Conservation (phyloP, 2,113 vertebrate genomes). For the Cavia aperea region DNA sequence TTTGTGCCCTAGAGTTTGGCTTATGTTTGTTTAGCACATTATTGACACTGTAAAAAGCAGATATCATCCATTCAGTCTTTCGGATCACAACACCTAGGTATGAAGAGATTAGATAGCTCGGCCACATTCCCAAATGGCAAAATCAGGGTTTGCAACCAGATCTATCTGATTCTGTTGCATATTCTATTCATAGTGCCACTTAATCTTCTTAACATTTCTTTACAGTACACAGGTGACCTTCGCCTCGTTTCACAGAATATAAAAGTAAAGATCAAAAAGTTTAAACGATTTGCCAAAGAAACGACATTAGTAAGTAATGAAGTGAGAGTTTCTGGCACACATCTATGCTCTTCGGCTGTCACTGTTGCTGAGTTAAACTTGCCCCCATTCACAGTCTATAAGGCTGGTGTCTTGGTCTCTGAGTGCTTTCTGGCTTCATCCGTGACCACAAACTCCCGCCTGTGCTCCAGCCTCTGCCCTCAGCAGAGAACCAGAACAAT, state of each 20-base stretch:
- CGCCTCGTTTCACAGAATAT: constrained; percentile 35
- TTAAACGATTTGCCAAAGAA: constrained; percentile 48
- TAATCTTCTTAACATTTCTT: constrained; percentile 45
- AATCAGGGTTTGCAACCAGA: constrained; percentile 18
- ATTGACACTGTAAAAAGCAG: neutral
- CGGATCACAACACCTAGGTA: neutral
- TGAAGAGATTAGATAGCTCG: constrained; percentile 20
- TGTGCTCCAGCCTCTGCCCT: neutral
- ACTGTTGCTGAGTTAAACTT: neutral
- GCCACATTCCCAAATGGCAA: neutral
- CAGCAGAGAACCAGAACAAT: neutral
- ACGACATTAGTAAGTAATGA: neutral
- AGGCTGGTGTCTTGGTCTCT: neutral
- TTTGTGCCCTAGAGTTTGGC: neutral
- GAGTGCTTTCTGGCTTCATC: neutral
- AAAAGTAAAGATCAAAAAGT: constrained; percentile 40
- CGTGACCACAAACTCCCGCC: neutral
- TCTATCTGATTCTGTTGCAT: constrained; percentile 27
- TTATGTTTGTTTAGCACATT: neutral
- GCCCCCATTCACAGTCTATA: neutral
- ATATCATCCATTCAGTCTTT: neutral
- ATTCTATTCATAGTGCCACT: constrained; percentile 42
- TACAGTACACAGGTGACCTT: constrained; percentile 27
- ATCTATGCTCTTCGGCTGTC: constrained; percentile 7
- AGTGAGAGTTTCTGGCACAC: constrained; percentile 12